phyloP scores from a whole-genome alignment of 2,888 invertebrate species.

The Stratiomys singularior region DNA sequence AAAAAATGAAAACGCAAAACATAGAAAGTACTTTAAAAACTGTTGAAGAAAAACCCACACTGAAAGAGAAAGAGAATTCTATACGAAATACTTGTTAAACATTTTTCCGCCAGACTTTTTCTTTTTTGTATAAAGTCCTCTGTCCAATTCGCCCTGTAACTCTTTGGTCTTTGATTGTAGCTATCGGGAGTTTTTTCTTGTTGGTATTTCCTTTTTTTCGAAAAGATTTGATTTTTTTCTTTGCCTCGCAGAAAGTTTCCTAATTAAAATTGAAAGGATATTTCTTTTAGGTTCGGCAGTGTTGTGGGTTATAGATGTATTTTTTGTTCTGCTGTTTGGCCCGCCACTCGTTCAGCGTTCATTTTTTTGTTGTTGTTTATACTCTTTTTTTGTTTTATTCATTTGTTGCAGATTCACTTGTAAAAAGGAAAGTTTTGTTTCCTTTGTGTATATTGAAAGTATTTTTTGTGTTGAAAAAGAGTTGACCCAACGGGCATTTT shows the following conservation, averaged over 20 bases:
- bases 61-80: neutral
- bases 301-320: neutral
- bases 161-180: slow-evolving; percentile 34
- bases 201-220: neutral
- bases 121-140: neutral
- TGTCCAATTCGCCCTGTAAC: slow-evolving; percentile 9
- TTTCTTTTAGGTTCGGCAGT: slow-evolving; percentile 11
- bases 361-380: neutral
- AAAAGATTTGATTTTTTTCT: neutral
- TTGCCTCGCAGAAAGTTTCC: neutral
- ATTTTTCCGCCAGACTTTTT: neutral
- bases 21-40: neutral
- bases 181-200: slow-evolving; percentile 23
- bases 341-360: neutral
- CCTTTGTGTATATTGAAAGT: neutral
- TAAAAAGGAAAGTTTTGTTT: slow-evolving; percentile 3
- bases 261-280: slow-evolving; percentile 37
- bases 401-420: neutral
- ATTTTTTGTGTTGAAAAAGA: neutral
- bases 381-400: neutral
- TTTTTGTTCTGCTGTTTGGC: neutral
- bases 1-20: neutral
- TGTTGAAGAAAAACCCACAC: neutral
- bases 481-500: neutral
- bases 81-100: slow-evolving; percentile 12